A percentile compares a stretch with the other conserved stretches of the same genome.
Conservation (phyloP, 2,113 vertebrate genomes). For the Seriola aureovittata region DNA sequence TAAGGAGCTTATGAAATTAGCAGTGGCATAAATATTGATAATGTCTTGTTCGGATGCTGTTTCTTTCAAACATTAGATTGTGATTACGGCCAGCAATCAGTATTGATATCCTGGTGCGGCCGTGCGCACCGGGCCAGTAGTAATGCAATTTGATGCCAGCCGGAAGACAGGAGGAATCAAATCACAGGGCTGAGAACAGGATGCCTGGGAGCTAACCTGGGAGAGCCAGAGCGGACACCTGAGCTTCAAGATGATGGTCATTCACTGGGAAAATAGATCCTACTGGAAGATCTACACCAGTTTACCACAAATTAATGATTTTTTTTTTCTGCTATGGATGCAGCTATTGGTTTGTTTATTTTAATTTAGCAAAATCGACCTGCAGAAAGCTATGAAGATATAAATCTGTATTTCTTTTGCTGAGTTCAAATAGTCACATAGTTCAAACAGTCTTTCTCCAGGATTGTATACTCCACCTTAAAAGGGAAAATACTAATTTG, state of each 20-base stretch:
- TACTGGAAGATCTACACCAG: not conserved
- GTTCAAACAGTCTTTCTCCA: no score
- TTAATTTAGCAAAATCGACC: no score
- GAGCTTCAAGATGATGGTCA: slow-evolving; percentile 31
- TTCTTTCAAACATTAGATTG: slow-evolving; percentile 62
- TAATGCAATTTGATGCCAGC: slow-evolving; percentile 66
- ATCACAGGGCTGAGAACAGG: slow-evolving; percentile 61
- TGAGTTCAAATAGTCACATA: no score
- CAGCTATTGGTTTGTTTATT: no score
- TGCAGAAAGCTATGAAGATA: no score
- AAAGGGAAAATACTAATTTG: no score
- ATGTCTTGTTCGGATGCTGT: slow-evolving; percentile 61
- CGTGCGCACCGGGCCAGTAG: slow-evolving; percentile 18
- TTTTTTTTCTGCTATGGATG: no score
- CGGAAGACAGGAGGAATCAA: slow-evolving; percentile 61
- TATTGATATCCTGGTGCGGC: slow-evolving; percentile 63
- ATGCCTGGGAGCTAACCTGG: slow-evolving; percentile 43
- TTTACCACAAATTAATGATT: not conserved
- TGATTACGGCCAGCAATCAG: slow-evolving; percentile 58
- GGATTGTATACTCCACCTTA: no score
- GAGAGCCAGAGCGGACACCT: slow-evolving; percentile 54
- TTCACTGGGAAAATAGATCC: slow-evolving; percentile 25
- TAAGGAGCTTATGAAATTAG: slow-evolving; percentile 63
- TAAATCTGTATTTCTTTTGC: no score
- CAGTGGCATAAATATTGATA: slow-evolving; percentile 73